These are phyloP conservation scores for Pongo abelii DNA, from an alignment of 2,113 vertebrate species.

Conservation along the genomic window DNA sequence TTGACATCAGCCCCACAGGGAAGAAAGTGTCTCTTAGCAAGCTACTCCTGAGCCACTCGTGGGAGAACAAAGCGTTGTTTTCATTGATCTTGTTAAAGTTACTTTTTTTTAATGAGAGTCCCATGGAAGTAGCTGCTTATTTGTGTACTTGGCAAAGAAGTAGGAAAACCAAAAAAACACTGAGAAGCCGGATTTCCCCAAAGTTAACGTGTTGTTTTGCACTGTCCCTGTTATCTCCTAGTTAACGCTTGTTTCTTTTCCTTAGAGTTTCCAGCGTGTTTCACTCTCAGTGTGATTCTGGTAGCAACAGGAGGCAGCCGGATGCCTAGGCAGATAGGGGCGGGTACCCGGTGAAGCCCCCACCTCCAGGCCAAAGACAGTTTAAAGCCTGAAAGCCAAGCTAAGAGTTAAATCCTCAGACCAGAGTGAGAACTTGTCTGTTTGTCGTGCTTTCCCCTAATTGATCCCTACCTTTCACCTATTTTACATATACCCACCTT, in stretches of 20 bases:
- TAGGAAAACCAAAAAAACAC: neutral
- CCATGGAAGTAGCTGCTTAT: slow-evolving; percentile 34
- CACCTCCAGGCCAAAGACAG: too few relatives aligned
- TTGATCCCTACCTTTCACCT: too few relatives aligned
- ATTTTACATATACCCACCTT: too few relatives aligned
- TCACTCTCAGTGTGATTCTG: neutral
- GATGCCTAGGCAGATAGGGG: too few relatives aligned
- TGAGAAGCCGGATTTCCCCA: neutral
- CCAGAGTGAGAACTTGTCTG: too few relatives aligned
- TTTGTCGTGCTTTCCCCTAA: too few relatives aligned
- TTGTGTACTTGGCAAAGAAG: slow-evolving; percentile 61
- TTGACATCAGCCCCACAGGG: slow-evolving; percentile 22
- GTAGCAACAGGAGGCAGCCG: too few relatives aligned
- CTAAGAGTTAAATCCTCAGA: too few relatives aligned
- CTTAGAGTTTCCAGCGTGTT: slow-evolving; percentile 7
- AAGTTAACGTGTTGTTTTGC: neutral
- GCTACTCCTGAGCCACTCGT: neutral
- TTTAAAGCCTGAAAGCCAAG: too few relatives aligned
- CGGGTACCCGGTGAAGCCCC: too few relatives aligned
- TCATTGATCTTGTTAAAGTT: slow-evolving; percentile 57
- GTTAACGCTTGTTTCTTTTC: slow-evolving; percentile 3
- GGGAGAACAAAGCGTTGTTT: slow-evolving; percentile 65
- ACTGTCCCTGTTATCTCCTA: neutral
- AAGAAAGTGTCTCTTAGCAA: slow-evolving; percentile 44
- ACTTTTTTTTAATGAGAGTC: neutral